These are phyloP conservation scores for Xenentodon cancila DNA, from an alignment of 2,797 vertebrate species.

Conservation along the genomic window DNA sequence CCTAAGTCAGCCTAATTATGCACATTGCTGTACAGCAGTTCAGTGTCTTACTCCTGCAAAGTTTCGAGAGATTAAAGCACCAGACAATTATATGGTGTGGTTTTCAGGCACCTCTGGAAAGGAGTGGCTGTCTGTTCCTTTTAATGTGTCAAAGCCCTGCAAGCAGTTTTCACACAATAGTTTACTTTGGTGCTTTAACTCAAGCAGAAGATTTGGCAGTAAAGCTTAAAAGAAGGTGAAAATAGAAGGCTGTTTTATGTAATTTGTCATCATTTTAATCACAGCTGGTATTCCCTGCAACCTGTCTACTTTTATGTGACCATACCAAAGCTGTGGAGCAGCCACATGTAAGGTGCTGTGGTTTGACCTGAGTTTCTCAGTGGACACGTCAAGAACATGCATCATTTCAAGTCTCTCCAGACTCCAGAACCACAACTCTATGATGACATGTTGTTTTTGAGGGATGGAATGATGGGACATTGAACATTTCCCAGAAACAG, in stretches of 20 bases:
- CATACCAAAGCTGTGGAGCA: slow-evolving; percentile 19
- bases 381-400: slow-evolving; percentile 50
- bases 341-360: slow-evolving; percentile 66
- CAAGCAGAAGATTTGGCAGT: slow-evolving; percentile 10
- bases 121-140: slow-evolving; percentile 43
- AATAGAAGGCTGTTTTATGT: slow-evolving; percentile 20
- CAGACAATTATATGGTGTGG: slow-evolving; percentile 58
- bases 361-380: slow-evolving; percentile 65
- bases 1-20: slow-evolving; percentile 26
- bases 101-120: slow-evolving; percentile 57
- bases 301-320: slow-evolving; percentile 42
- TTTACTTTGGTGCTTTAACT: slow-evolving; percentile 27
- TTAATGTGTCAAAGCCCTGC: slow-evolving; percentile 34
- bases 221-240: slow-evolving; percentile 21
- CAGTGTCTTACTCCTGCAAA: slow-evolving; percentile 41
- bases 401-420: slow-evolving; percentile 60
- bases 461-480: slow-evolving; percentile 58
- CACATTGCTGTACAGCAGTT: slow-evolving; percentile 29
- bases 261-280: slow-evolving; percentile 35
- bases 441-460: slow-evolving; percentile 65
- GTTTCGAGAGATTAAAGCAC: slow-evolving; percentile 49
- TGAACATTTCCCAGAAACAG: slow-evolving; percentile 62
- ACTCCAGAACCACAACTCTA: slow-evolving; percentile 63
- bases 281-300: slow-evolving; percentile 32
- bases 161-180: slow-evolving; percentile 47